These are phyloP conservation scores for Xestia ashworthii DNA, from an alignment of 2,888 invertebrate species.

Conservation along the genomic window DNA sequence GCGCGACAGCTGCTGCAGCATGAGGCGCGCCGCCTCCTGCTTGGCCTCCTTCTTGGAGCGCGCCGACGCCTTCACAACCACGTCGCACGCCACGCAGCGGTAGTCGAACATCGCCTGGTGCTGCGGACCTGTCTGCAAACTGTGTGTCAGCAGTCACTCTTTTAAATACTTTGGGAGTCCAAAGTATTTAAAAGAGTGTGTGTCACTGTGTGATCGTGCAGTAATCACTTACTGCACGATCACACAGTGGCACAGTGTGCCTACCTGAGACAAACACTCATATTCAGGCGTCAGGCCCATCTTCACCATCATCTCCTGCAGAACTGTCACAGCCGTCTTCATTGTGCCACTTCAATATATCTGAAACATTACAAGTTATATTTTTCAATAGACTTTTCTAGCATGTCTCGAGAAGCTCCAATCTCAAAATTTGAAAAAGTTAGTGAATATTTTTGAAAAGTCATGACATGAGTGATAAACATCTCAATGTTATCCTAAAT, in stretches of 20 bases:
- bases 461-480: no score
- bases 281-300: conserved; percentile 89
- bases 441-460: no score
- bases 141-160: not conserved
- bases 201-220: no score
- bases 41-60: conserved; percentile 91
- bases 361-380: conserved; percentile 2
- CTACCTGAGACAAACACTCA: conserved; percentile 83
- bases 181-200: no score
- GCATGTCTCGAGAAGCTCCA: not conserved
- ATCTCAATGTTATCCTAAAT: no score
- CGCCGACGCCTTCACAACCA: conserved; percentile 81
- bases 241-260: no score
- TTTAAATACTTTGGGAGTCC: not conserved
- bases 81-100: conserved; percentile 82
- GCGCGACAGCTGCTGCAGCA: conserved; percentile 82
- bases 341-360: conserved; percentile 61
- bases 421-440: no score
- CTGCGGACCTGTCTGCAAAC: conserved; percentile 81
- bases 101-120: conserved; percentile 85
- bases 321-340: conserved; percentile 92
- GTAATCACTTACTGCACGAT: no score
- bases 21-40: conserved; percentile 90
- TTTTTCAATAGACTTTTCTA: not conserved
- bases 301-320: conserved; percentile 92